Percentiles rank a stretch among this genome's conserved stretches.
Evolutionary conservation across 1,140 invertebrate genomes (phyloP).

Genomic region (Drosophila malerkotliana): DNA sequence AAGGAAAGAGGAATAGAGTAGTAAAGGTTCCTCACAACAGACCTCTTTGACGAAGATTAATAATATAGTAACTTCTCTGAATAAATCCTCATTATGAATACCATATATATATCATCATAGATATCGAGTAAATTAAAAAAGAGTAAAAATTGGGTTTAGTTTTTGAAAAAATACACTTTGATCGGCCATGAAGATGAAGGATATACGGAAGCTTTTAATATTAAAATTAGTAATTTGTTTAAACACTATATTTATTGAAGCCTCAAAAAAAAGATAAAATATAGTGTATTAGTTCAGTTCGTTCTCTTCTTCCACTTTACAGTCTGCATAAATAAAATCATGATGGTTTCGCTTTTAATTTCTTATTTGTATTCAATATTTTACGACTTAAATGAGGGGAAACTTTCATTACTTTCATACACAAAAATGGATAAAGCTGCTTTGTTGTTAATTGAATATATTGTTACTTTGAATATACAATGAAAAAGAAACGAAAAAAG

Average conservation of each 20-base stretch:
- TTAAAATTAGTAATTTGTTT: too few species aligned
- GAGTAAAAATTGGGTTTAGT: too few species aligned
- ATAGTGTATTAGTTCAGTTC: background rate
- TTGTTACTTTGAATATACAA: constrained; percentile 50
- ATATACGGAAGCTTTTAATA: too few species aligned
- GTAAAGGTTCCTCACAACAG: too few species aligned
- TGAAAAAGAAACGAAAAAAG: constrained; percentile 30
- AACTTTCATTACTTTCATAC: constrained; percentile 62
- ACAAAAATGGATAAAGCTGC: constrained; percentile 63
- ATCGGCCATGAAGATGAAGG: too few species aligned
- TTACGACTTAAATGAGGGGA: constrained; percentile 70
- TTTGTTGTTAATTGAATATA: constrained; percentile 32
- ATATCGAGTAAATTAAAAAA: too few species aligned
- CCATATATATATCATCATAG: too few species aligned
- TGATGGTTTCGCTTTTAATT: background rate
- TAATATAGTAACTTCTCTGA: too few species aligned
- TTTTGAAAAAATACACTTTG: too few species aligned
- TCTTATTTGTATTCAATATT: constrained; percentile 58
- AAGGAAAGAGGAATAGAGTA: too few species aligned
- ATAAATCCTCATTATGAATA: too few species aligned
- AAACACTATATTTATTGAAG: background rate
- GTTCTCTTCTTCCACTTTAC: background rate
- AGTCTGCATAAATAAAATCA: background rate
- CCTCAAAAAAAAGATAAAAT: background rate
- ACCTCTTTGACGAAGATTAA: too few species aligned